Conservation (phyloP, 2,797 vertebrate species). For the Scyliorhinus canicula region DNA sequence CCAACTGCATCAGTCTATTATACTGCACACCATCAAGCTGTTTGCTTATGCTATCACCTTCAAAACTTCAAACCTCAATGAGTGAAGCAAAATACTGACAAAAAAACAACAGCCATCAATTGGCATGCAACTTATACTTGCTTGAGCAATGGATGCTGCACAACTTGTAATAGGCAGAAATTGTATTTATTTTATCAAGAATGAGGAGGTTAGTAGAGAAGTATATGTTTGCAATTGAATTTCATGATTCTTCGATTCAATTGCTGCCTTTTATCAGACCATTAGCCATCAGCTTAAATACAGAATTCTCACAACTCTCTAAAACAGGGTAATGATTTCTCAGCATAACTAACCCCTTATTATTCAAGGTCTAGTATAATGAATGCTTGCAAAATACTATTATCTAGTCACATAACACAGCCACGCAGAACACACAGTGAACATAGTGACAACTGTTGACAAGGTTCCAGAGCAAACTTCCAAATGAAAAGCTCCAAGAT, state of each 20-base stretch:
- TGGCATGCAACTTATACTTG: background rate
- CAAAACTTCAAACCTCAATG: background rate
- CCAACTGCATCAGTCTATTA: background rate
- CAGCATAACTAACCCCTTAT: constrained; percentile 22
- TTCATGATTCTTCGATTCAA: constrained; percentile 14
- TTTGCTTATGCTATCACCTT: too few species aligned
- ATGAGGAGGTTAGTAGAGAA: background rate
- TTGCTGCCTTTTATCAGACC: background rate
- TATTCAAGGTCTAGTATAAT: constrained; percentile 2
- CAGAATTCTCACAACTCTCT: background rate
- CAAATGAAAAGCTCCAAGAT: background rate
- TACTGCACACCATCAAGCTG: background rate
- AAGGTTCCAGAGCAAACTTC: background rate
- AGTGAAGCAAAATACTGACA: background rate
- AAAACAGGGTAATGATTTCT: constrained; percentile 19
- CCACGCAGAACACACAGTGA: background rate
- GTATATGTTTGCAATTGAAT: background rate
- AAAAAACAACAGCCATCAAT: background rate
- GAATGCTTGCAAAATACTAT: background rate
- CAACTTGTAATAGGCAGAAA: background rate
- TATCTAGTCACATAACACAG: background rate
- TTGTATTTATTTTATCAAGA: background rate
- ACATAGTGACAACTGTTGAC: background rate
- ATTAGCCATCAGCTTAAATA: background rate
- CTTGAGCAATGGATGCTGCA: background rate